These are phyloP conservation scores for Phrynosoma platyrhinos DNA, from an alignment of 2,113 vertebrate genomes.

Conservation along the genomic window DNA sequence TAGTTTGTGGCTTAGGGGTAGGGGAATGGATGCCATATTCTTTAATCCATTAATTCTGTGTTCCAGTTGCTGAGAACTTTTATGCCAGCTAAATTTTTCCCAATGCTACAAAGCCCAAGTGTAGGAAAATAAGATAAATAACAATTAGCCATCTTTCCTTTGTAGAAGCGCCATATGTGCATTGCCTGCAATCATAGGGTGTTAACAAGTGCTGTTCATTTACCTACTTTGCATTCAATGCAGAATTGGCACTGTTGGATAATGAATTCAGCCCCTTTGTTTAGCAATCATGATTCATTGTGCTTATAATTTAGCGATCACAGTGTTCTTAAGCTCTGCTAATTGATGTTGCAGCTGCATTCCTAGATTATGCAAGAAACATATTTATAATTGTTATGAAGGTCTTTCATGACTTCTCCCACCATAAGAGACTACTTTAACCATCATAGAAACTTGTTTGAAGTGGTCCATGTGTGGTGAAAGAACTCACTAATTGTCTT, in stretches of 20 bases:
- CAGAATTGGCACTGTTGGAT: slow-evolving; percentile 28
- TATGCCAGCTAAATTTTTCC: slow-evolving; percentile 31
- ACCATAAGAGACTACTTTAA: background rate
- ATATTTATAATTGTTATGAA: slow-evolving; percentile 18
- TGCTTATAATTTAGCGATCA: slow-evolving; percentile 22
- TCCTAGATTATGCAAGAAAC: slow-evolving; percentile 32
- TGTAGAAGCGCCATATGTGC: slow-evolving; percentile 38
- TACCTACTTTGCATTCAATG: slow-evolving; percentile 22
- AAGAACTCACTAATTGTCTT: background rate
- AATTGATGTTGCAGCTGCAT: slow-evolving; percentile 56
- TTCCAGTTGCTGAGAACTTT: slow-evolving; percentile 10
- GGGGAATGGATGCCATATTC: background rate
- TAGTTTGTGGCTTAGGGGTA: background rate
- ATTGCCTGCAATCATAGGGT: slow-evolving; percentile 10
- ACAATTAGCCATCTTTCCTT: slow-evolving; percentile 25
- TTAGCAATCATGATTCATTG: slow-evolving; percentile 38
- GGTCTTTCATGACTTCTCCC: slow-evolving; percentile 15
- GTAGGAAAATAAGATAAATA: slow-evolving; percentile 48
- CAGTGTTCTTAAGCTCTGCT: slow-evolving; percentile 19
- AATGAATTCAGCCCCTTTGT: slow-evolving; percentile 32
- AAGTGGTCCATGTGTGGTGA: background rate
- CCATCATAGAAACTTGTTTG: background rate
- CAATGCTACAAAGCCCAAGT: slow-evolving; percentile 11
- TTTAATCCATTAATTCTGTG: background rate
- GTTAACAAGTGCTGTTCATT: slow-evolving; percentile 27